A percentile compares a stretch with the other conserved stretches of the same genome.
phyloP scores from a whole-genome alignment of 1,140 invertebrate species.

The roundworm (Caenorhabditis elegans) region WBcel235 BX284604.4:11327501-11328000 shows the following conservation, averaged over 20 bases:
- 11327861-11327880: not conserved
- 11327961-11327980: slow-evolving; percentile 54
- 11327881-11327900: slow-evolving; percentile 15
- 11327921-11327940: not conserved
- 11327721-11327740: too few species aligned
- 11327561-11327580: too few species aligned
- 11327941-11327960: slow-evolving; percentile 41
- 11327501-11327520: too few species aligned
- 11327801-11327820: slow-evolving; percentile 41
- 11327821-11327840: slow-evolving; percentile 35
- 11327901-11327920: not conserved
- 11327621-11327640: too few species aligned
- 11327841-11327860: slow-evolving; percentile 15
- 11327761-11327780: slow-evolving; percentile 47
- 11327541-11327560: too few species aligned
- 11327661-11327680: too few species aligned
- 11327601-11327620: too few species aligned
- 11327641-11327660: too few species aligned
- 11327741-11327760: too few species aligned
- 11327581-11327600: too few species aligned
- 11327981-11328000: slow-evolving; percentile 34
- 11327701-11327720: not conserved
- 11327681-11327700: too few species aligned
- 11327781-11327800: slow-evolving; percentile 47
- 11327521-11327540: too few species aligned